Evolutionary conservation across 2,113 vertebrate genomes (phyloP), one percentile per base, ranked within the genome.

Genomic region (Lanius ludovicianus): DNA sequence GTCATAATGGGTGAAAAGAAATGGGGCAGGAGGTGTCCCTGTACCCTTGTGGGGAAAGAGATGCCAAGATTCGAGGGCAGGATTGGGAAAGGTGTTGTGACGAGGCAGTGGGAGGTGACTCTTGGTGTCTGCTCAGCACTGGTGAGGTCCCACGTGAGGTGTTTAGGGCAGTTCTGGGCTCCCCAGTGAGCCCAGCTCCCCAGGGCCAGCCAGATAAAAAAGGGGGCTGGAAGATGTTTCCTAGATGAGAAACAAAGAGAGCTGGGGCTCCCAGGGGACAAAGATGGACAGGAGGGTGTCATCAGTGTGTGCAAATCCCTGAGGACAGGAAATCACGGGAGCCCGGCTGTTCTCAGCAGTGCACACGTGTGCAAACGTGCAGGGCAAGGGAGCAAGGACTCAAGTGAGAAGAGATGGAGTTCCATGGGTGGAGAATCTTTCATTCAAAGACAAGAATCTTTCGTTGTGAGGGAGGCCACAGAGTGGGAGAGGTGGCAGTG

Each of bases 351-450:
- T 33, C 27, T 77, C 7, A 60, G n/a, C 21, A 76, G 27, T 49
- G 73, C 27, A 33, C 4, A 39, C 1, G 1, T 9, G 12, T n/a
- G n/a, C n/a, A n/a, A n/a, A n/a, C n/a, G n/a, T n/a, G n/a, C 3
- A 31, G 44, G 27, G 8, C 15, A 49, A 35, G 18, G 28, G 41
- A 10, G 24, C 6, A 28, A 22, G 55, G 25, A 7, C 6, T 8
- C 10, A 23, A 47, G 15, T 13, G 25, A 30, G 23, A 59, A 37
- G 4, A 47, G 5, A 28, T 23, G 55, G 27, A 47, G 59, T 47
- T 47, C 20, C 6, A 13, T 47, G 20, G 42, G 8, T 15, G 37
- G 59, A 16, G 25, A 22, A 47, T 46, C 8, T 46, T 46, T 46
- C 44, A 46, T 46, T 46, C 15, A 46, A 46, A 46, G 55, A 28